Evolutionary conservation across 2,113 vertebrate genomes (phyloP).

Genomic region (Psittacara wagleri): DNA sequence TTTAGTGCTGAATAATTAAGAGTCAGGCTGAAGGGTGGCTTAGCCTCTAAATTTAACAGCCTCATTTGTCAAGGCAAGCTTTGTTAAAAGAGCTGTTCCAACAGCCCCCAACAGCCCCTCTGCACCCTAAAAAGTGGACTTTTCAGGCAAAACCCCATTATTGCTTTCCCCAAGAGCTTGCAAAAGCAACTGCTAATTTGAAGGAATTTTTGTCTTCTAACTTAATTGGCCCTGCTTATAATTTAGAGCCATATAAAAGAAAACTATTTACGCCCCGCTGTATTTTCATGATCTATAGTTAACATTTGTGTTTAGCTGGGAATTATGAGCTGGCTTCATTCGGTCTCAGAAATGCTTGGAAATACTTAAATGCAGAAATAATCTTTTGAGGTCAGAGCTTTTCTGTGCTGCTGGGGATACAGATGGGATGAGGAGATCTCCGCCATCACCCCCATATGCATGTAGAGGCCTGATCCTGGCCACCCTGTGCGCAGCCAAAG

Average conservation of each 20-base stretch:
- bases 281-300: constrained; percentile 50
- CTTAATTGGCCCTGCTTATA: background rate
- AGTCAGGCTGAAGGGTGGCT: background rate
- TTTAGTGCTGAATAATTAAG: background rate
- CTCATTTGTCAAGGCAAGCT: background rate
- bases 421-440: background rate
- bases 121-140: background rate
- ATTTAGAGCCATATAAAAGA: constrained; percentile 27
- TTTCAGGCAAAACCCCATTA: background rate
- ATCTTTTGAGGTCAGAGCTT: background rate
- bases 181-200: background rate
- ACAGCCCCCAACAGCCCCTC: background rate
- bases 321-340: background rate
- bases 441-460: background rate
- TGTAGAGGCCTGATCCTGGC: background rate
- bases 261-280: background rate
- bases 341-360: background rate
- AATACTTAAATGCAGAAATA: background rate
- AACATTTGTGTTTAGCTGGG: background rate
- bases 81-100: background rate
- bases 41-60: background rate
- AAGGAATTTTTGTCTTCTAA: constrained; percentile 14
- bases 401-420: background rate
- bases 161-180: background rate
- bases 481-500: rapidly evolving